A percentile compares a stretch with the other conserved stretches of the same genome.
phyloP scores from a whole-genome alignment of 2,113 vertebrate species.

The Lonchura striata region DNA sequence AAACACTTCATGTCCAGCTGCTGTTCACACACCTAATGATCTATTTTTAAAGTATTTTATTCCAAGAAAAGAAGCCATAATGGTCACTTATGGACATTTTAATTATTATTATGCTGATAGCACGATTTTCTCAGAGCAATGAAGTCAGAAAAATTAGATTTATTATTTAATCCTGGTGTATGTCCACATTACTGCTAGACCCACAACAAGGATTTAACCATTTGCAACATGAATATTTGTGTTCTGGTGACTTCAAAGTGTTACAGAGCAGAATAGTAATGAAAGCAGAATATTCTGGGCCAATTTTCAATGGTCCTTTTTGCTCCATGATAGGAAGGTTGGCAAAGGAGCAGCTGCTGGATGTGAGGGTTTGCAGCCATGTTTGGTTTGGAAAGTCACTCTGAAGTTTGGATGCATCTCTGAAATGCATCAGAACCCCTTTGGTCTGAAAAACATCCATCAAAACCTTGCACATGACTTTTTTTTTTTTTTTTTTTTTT shows the following conservation, averaged over 20 bases:
- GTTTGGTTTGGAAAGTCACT: slow-evolving; percentile 19
- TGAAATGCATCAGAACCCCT: slow-evolving; percentile 8
- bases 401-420: slow-evolving; percentile 14
- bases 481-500: neutral
- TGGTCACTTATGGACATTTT: neutral
- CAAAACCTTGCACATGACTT: neutral
- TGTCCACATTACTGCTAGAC: slow-evolving; percentile 19
- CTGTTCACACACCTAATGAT: rapidly evolving
- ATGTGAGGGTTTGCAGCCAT: neutral
- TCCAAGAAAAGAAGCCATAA: neutral
- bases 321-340: neutral
- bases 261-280: neutral
- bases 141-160: slow-evolving; percentile 33
- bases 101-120: neutral
- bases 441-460: neutral
- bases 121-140: slow-evolving; percentile 1
- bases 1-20: neutral
- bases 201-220: neutral
- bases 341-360: neutral
- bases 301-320: neutral
- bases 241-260: neutral
- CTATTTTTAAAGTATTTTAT: neutral
- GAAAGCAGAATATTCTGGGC: neutral
- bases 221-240: neutral
- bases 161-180: slow-evolving; percentile 4